Evolutionary conservation across 2,113 vertebrate genomes (phyloP).

Genomic region (Choloepus hoffmanni): DNA sequence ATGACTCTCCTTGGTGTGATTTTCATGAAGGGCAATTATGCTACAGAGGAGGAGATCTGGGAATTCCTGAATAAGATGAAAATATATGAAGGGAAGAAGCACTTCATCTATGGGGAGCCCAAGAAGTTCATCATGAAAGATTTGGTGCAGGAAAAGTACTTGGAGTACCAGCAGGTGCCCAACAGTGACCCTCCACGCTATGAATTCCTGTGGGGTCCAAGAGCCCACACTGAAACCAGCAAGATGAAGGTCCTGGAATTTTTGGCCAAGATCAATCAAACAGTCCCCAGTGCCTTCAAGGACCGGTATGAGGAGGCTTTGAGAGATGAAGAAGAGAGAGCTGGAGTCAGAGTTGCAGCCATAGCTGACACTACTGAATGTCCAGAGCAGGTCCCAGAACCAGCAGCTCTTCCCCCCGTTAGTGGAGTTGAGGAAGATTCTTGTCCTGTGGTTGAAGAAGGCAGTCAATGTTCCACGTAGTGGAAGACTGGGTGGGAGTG

Average conservation of each 20-base stretch:
- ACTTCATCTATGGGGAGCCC: slow-evolving; percentile 61
- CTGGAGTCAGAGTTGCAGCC: not conserved
- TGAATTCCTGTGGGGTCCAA: slow-evolving; percentile 63
- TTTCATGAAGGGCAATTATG: slow-evolving; percentile 46
- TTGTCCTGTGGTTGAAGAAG: not conserved
- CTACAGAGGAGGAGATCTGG: slow-evolving; percentile 36
- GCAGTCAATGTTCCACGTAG: not conserved
- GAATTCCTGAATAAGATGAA: slow-evolving; percentile 41
- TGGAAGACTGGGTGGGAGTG: not conserved
- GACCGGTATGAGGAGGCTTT: slow-evolving; percentile 30
- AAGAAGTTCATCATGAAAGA: slow-evolving; percentile 66
- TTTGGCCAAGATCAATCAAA: slow-evolving; percentile 36
- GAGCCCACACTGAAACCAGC: not conserved
- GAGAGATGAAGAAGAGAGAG: slow-evolving; percentile 49
- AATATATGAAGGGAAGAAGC: slow-evolving; percentile 36
- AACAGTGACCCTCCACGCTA: slow-evolving; percentile 13
- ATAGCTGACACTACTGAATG: accelerated
- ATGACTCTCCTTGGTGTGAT: slow-evolving; percentile 62
- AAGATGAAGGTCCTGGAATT: slow-evolving; percentile 64
- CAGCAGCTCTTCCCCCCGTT: too few relatives aligned
- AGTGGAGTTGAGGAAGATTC: not conserved
- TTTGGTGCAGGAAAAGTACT: slow-evolving; percentile 52
- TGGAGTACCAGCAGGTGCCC: not conserved
- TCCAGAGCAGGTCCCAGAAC: not conserved
- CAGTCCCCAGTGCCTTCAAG: not conserved